Conservation (phyloP, 2,113 vertebrate genomes). For the Piaya cayana region DNA sequence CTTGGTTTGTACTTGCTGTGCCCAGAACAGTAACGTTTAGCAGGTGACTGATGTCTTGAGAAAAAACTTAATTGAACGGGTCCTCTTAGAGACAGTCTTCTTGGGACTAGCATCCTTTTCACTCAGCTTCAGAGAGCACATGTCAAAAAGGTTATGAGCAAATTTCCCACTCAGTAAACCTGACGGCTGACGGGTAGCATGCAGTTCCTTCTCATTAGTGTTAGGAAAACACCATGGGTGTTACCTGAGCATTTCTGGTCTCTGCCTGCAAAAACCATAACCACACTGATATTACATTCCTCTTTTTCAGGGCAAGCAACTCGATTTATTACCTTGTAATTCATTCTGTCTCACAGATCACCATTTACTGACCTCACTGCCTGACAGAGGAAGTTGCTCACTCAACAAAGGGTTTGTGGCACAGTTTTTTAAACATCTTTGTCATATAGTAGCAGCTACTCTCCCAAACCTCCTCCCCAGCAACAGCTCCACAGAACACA, state of each 20-base stretch:
- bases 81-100: background rate
- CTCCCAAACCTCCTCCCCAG: background rate
- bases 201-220: background rate
- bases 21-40: background rate
- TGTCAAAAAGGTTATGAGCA: background rate
- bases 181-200: fast-evolving
- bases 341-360: background rate
- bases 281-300: background rate
- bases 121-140: background rate
- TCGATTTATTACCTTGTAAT: background rate
- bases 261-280: background rate
- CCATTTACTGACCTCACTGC: background rate
- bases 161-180: background rate
- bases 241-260: background rate
- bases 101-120: background rate
- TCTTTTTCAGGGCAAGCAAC: background rate
- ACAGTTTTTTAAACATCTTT: background rate
- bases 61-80: background rate
- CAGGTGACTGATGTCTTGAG: background rate
- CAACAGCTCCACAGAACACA: fast-evolving
- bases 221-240: background rate
- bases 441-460: background rate
- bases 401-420: background rate
- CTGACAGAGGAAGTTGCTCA: background rate
- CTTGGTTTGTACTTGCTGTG: background rate